Conservation (phyloP, 1,140 invertebrate genomes). For the Zaprionus taronus region DNA sequence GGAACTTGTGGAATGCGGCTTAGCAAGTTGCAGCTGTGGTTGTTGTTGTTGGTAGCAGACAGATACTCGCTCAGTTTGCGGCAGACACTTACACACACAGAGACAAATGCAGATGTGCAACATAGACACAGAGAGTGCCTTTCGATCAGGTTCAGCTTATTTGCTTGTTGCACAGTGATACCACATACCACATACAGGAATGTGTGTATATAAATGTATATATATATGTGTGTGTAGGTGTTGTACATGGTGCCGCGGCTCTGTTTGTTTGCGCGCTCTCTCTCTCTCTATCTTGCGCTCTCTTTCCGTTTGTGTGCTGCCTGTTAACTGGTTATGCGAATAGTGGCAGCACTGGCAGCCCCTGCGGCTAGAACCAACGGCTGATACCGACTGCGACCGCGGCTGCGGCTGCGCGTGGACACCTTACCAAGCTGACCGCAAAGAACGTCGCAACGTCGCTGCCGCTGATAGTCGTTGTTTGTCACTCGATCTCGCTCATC, state of each 20-base stretch:
- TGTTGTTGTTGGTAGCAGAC: conserved; percentile 25
- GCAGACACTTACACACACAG: conserved; percentile 3
- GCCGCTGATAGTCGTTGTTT: conserved; percentile 56
- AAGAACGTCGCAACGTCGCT: conserved; percentile 9
- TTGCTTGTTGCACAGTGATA: conserved; percentile 53
- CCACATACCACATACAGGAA: conserved; percentile 6
- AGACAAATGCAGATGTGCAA: conserved; percentile 50
- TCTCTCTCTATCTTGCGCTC: conserved; percentile 39
- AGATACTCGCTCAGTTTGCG: conserved; percentile 11
- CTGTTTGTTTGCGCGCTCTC: conserved; percentile 27
- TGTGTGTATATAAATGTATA: conserved; percentile 2
- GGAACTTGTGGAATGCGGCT: conserved; percentile 70
- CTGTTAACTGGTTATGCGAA: conserved; percentile 79
- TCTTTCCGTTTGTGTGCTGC: conserved; percentile 24
- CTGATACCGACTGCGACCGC: conserved; percentile 28
- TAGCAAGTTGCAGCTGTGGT: conserved; percentile 64
- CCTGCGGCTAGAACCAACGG: conserved; percentile 70
- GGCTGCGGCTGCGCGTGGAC: conserved; percentile 22
- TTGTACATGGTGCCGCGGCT: neutral
- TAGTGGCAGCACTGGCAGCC: conserved; percentile 53
- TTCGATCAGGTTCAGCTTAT: conserved; percentile 68
- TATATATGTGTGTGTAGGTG: neutral
- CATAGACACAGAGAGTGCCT: conserved; percentile 40
- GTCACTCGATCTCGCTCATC: conserved; percentile 64
- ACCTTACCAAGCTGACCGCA: conserved; percentile 25